Evolutionary conservation across 2,888 invertebrate species (phyloP), one percentile per base, ranked within the genome.

Genomic region (Cynaeus angustus): DNA sequence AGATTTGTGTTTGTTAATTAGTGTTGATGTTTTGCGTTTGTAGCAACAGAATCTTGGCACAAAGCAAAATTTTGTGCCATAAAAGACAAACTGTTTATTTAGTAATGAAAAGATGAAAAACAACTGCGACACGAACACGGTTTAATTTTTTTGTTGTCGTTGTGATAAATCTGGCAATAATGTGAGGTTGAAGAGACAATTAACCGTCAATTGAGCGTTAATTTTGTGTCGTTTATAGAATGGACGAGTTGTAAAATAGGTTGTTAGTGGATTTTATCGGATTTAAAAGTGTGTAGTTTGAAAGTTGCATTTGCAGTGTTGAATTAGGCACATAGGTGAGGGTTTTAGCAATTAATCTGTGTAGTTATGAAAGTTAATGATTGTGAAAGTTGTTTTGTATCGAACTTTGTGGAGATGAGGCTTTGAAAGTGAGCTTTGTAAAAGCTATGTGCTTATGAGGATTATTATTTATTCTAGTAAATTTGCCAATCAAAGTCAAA

Each of bases 401-500:
- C 48, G 65, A 55, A 53, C 28, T 65, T 65, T 45, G 53, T 52
- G 33, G 14, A 62, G 45, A 37, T 45, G 53, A 41, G 43, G 65
- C 33, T 33, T 43, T 26, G 53, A 13, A 30, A 50, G 65, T 55
- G n/a, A 52, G 52, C 50, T 62, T 62, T 62, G 43, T 41, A 50
- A 62, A 43, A 53, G 53, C 45, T 10, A 13, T 14, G 53, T 48
- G 56, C 45, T 66, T 48, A 48, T 56, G 55, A 66, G 67, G 50
- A 50, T 59, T 58, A 67, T 46, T 67, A 59, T 67, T 67, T 67
- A 67, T 67, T 67, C 56, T 48, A 52, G 37, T 58, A 58, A 66
- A 59, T 69, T 69, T 69, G 50, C 59, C 33, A 66, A 61, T 66
- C 66, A 66, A 66, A 70, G 43, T 66, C 70, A 50, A 69, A 69